Percentiles rank a stretch among this genome's conserved stretches.
Evolutionary conservation across 1,140 invertebrate species (phyloP).

Genomic region (Dendroctonus valens): DNA sequence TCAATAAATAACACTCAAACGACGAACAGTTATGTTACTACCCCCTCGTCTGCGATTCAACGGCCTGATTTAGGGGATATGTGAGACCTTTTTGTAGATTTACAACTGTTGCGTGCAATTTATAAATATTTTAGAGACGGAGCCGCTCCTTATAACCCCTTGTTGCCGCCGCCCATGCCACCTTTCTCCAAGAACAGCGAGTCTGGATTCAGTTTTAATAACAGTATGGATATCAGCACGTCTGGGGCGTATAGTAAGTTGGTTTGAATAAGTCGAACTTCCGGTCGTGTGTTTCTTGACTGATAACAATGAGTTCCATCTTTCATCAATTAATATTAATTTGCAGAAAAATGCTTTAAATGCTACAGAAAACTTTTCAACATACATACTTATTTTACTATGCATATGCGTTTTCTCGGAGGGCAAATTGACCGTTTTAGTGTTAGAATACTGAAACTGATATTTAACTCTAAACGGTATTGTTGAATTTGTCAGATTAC

Average conservation of each 20-base stretch:
- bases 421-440: too few relatives aligned
- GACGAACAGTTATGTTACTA: constrained; percentile 32
- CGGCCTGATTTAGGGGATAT: too few relatives aligned
- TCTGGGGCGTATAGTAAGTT: constrained; percentile 36
- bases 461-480: too few relatives aligned
- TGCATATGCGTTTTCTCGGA: too few relatives aligned
- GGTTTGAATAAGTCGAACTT: background rate
- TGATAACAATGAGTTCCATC: too few relatives aligned
- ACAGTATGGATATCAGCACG: constrained; percentile 19
- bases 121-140: background rate
- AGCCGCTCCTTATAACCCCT: constrained; percentile 39
- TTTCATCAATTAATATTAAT: too few relatives aligned
- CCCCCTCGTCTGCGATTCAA: constrained; percentile 31
- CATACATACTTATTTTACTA: too few relatives aligned
- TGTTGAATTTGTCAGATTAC: constrained; percentile 6
- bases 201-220: constrained; percentile 24
- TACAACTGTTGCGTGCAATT: background rate
- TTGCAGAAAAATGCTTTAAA: too few relatives aligned
- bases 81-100: background rate
- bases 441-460: too few relatives aligned
- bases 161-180: constrained; percentile 61
- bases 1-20: constrained; percentile 17
- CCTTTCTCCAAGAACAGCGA: constrained; percentile 50
- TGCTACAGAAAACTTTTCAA: too few relatives aligned
- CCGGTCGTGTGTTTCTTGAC: too few relatives aligned